Evolutionary conservation across 2,888 invertebrate species (phyloP).

Genomic region (Drosophila multiciliata): DNA sequence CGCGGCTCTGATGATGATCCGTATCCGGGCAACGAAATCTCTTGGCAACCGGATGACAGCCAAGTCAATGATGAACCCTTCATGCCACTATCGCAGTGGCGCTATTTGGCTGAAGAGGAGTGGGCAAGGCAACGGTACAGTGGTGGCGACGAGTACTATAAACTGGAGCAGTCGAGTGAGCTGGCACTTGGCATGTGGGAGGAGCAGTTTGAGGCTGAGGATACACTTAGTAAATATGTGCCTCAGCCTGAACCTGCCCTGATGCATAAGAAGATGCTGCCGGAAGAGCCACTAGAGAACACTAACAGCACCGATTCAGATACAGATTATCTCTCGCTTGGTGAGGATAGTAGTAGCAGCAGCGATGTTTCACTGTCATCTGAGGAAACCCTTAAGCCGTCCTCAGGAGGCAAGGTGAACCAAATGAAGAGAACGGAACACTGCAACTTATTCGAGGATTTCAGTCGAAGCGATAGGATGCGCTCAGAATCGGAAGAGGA

Average conservation of each 20-base stretch:
- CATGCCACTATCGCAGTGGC: constrained; percentile 7
- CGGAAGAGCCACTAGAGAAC: not conserved
- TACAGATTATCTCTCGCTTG: constrained; percentile 13
- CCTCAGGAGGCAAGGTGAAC: not conserved
- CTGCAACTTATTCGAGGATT: constrained; percentile 6
- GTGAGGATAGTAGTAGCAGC: not conserved
- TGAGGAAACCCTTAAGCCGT: not conserved
- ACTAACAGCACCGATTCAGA: not conserved
- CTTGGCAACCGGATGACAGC: constrained; percentile 2
- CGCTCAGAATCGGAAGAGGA: constrained; percentile 9
- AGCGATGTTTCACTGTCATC: not conserved
- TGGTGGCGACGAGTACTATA: constrained; percentile 31
- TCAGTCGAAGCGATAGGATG: not conserved
- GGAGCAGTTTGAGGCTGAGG: not conserved
- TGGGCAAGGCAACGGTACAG: constrained; percentile 8
- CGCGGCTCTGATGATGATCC: not conserved
- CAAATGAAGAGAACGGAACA: not conserved
- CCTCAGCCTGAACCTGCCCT: not conserved
- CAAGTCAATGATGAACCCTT: not conserved
- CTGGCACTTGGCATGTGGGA: not conserved
- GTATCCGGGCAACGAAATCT: not conserved
- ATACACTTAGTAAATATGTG: not conserved
- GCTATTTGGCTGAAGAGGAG: not conserved
- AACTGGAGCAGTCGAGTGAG: not conserved
- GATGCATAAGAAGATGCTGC: not conserved